Conservation (phyloP, 1,140 invertebrate genomes). For the Ladona fulva region DNA sequence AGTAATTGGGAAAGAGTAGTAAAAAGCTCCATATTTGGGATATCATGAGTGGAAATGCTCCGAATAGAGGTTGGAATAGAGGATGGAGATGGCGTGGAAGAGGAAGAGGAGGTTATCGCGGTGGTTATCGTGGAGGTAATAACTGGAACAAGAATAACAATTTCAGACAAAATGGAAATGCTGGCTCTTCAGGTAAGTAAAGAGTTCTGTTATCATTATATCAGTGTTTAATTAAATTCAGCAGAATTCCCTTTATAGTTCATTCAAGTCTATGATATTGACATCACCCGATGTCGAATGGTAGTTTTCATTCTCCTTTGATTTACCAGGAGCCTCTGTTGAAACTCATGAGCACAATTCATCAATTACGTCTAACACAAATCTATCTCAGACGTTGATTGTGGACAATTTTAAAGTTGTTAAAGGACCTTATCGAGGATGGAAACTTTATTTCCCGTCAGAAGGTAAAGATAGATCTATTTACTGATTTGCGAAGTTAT, state of each 20-base stretch:
- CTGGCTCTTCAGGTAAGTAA: neutral
- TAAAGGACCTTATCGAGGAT: slow-evolving; percentile 44
- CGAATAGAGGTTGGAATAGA: neutral
- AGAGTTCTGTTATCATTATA: neutral
- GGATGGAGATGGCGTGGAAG: neutral
- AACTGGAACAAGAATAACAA: neutral
- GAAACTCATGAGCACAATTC: too few relatives aligned
- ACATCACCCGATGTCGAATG: neutral
- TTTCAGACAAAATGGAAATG: neutral
- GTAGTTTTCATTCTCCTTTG: neutral
- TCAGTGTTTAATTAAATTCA: neutral
- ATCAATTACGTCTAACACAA: too few relatives aligned
- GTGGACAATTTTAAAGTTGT: neutral
- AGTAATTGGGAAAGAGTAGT: too few relatives aligned
- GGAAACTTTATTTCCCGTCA: slow-evolving; percentile 58
- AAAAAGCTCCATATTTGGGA: too few relatives aligned
- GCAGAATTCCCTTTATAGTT: neutral
- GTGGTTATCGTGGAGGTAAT: neutral
- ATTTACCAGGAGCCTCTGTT: too few relatives aligned
- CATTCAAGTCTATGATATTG: neutral
- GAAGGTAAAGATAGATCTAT: slow-evolving; percentile 41
- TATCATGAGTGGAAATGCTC: too few relatives aligned
- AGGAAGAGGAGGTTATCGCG: neutral
- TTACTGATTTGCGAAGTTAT: slow-evolving; percentile 10
- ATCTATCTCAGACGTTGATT: neutral